Evolutionary conservation across 2,113 vertebrate genomes (phyloP), one percentile per base, ranked within the genome.

Genomic region (Thomomys bottae): DNA sequence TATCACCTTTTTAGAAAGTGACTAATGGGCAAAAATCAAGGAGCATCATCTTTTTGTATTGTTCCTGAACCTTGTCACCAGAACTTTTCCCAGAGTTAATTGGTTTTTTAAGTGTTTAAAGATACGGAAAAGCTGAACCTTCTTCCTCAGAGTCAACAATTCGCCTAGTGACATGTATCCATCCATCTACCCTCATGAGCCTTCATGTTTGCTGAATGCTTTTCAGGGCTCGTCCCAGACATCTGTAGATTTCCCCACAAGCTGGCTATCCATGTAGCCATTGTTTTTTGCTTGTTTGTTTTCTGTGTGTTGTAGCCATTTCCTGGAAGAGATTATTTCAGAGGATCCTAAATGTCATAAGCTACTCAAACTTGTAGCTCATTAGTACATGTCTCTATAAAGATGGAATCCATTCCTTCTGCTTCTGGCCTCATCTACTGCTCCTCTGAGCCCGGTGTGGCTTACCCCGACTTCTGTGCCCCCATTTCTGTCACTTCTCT

Each of bases 51-150:
- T 45, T 36, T 63, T 83, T 85, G 30, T 17, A 61, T 64, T 75
- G 26, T 23, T 15, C 66, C 84, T 91, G 94, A 67, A 77, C 4
- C 24, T 42, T 34, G 67, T 42, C 75, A 84, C 17, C 63, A 80
- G 17, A 18, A 57, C 54, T 84, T 80, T 67, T 42, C 54, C 18
- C 14, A 80, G n/a, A 6, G 34, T n/a, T 38, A 18, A 84, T 67
- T 78, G 45, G 23, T 54, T 54, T 54, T 78, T 78, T 24, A 84
- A 24, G 14, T 84, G 84, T 83, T 93, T 23, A 78, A 89, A 9
- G 63, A 49, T 66, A 54, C 8, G 66, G 10, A 80, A 88, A 87
- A 81, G 15, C 40, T 72, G 42, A 90, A 14, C 23, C 49, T n/a
- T 67, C 40, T 30, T 78, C n/a, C 49, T 64, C 11, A 71, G n/a